phyloP scores from a whole-genome alignment of 1,140 invertebrate genomes.

The Augochlora pura region DNA sequence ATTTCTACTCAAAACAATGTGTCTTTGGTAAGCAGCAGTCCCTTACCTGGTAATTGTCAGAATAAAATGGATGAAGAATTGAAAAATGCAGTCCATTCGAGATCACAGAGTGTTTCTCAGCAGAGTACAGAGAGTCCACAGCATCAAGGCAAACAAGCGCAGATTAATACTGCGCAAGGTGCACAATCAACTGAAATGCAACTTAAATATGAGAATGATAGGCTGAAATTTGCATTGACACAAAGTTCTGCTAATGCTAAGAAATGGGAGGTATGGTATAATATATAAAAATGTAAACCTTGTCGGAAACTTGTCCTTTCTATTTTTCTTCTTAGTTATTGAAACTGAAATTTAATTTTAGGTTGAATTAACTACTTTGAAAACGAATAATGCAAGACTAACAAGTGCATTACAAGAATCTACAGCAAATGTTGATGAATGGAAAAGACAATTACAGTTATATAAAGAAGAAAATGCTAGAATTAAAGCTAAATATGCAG shows the following conservation, averaged over 20 bases:
- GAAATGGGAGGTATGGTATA: constrained; percentile 92
- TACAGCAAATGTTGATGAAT: constrained; percentile 98
- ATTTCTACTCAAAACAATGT: constrained; percentile 78
- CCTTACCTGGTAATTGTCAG: constrained; percentile 74
- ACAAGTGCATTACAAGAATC: constrained; percentile 98
- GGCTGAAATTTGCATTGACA: constrained; percentile 95
- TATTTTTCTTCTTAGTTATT: background rate
- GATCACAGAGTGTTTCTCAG: constrained; percentile 78
- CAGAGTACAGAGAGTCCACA: constrained; percentile 78
- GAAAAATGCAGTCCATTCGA: constrained; percentile 76
- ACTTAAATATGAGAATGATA: constrained; percentile 98
- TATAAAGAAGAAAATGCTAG: constrained; percentile 97
- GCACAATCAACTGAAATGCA: constrained; percentile 87
- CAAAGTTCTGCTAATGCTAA: constrained; percentile 98
- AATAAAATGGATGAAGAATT: constrained; percentile 77
- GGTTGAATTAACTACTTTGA: constrained; percentile 96
- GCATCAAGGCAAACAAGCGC: constrained; percentile 75
- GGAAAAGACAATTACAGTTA: constrained; percentile 97
- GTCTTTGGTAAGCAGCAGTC: constrained; percentile 78
- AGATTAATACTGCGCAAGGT: constrained; percentile 64
- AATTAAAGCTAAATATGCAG: constrained; percentile 89
- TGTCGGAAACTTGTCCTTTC: background rate
- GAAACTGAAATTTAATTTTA: constrained; percentile 37
- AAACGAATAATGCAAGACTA: constrained; percentile 96
- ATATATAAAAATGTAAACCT: background rate